These are phyloP conservation scores for Sarcophaga carnaria DNA, from an alignment of 2,888 invertebrate genomes.

Conservation along the genomic window DNA sequence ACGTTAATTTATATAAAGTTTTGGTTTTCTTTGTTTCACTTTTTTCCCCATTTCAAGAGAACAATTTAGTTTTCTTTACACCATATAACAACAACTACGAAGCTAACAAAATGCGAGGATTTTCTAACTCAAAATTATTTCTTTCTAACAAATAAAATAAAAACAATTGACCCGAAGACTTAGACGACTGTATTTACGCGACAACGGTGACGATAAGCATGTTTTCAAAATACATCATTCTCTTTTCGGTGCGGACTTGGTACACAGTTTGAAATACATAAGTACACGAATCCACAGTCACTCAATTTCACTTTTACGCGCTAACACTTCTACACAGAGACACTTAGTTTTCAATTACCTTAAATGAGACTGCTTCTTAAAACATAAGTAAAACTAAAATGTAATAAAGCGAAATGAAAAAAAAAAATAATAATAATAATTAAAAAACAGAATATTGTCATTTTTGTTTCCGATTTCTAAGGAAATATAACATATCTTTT, in stretches of 20 bases:
- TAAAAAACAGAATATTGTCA: conserved; percentile 1
- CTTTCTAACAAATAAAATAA: neutral
- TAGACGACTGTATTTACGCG: neutral
- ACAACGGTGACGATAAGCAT: neutral
- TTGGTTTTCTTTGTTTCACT: conserved; percentile 1
- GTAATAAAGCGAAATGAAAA: conserved; percentile 59
- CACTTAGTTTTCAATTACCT: conserved; percentile 63
- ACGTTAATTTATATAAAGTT: conserved; percentile 18
- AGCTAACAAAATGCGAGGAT: neutral
- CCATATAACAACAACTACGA: conserved; percentile 12
- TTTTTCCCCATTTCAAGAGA: conserved; percentile 10
- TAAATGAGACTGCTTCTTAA: conserved; percentile 68
- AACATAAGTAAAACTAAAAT: conserved; percentile 64
- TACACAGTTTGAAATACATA: too few species aligned
- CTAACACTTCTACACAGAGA: conserved; percentile 45
- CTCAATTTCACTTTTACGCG: neutral
- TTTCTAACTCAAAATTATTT: neutral
- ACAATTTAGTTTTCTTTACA: conserved; percentile 32
- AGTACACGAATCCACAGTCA: neutral
- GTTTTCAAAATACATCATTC: neutral
- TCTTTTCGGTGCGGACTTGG: neutral
- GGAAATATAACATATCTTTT: conserved; percentile 17
- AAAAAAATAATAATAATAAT: conserved; percentile 25
- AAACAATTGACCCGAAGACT: neutral
- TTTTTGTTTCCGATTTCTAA: conserved; percentile 20